A percentile compares a stretch with the other conserved stretches of the same genome.
Evolutionary conservation across 2,888 invertebrate genomes (phyloP).

Genomic region (Phlogophora meticulosa): DNA sequence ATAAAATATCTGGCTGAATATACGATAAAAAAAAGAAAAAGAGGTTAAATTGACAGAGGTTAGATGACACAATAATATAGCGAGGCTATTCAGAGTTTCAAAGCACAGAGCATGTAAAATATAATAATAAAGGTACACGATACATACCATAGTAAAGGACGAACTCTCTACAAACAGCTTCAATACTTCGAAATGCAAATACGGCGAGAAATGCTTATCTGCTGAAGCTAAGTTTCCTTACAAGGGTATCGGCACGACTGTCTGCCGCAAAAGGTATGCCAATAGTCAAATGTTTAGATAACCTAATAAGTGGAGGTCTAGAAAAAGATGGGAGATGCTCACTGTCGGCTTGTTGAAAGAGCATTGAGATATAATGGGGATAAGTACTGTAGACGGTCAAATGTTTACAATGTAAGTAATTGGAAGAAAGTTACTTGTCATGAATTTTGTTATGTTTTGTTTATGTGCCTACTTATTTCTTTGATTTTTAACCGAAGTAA

Average conservation of each 20-base stretch:
- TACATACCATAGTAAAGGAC: conserved; percentile 7
- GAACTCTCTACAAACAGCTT: conserved; percentile 32
- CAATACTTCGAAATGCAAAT: conserved; percentile 48
- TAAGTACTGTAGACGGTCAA: neutral
- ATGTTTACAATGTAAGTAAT: conserved; percentile 9
- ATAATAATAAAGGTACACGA: neutral
- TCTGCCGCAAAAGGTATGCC: conserved; percentile 61
- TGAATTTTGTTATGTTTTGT: neutral
- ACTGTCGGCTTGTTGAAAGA: conserved; percentile 41
- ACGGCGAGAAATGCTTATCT: conserved; percentile 58
- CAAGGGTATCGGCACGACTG: conserved; percentile 62
- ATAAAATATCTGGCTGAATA: neutral
- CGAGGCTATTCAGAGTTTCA: neutral
- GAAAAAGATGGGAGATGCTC: conserved; percentile 52
- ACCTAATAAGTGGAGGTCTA: conserved; percentile 59
- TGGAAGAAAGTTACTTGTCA: conserved; percentile 4
- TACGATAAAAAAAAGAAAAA: neutral
- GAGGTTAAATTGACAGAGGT: too few species aligned
- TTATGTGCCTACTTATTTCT: neutral
- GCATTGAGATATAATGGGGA: conserved; percentile 23
- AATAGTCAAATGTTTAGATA: conserved; percentile 65
- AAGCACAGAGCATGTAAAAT: conserved; percentile 17
- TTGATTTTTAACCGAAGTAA: too few species aligned
- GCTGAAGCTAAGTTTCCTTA: conserved; percentile 50
- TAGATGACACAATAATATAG: too few species aligned